Evolutionary conservation across 2,888 invertebrate species (phyloP), one percentile per base, ranked within the genome.

Genomic region (Glaucopsyche alexis): DNA sequence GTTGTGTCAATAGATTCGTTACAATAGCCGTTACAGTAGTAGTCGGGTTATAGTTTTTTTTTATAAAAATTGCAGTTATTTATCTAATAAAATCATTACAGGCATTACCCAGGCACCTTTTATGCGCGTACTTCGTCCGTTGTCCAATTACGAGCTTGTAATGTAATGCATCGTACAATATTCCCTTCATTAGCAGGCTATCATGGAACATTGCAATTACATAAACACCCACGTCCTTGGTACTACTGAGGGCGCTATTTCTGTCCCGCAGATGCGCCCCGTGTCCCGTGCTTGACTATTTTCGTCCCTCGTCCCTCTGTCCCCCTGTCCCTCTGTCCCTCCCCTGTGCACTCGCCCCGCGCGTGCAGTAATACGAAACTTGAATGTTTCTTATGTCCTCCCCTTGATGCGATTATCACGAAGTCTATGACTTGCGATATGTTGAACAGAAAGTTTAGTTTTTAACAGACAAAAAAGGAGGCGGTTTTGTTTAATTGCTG

Each of bases 211-310:
- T 66, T 73, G 73, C 74, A 77, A 76, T 76, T 74, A 78, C 78
- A 85, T 87, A 89, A 90, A 87, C 87, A 89, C 77, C 76, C 78
- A 80, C 89, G 92, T 87, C 92, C 92, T 93, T 93, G 92, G 87
- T 92, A 92, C 92, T 92, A 93, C 91, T 87, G 89, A 86, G 89
- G 91, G 88, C 79, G 84, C 90, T 92, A 93, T 91, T 87, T 87
- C 85, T 90, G 89, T 78, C 77, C 74, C 79, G 86, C 91, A 90
- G 91, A 91, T 90, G 91, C 85, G 82, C 81, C 83, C 83, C 78
- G 78, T 82, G 88, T 84, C 88, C 87, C 89, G 89, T 89, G 90
- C 90, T 29, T 76, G 85, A 85, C 86, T 91, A 91, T 91, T 91
- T 89, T 84, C 82, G 83, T 85, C 81, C 78, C 79, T 81, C 84